A percentile compares a stretch with the other conserved stretches of the same genome.
phyloP scores from a whole-genome alignment of 1,140 invertebrate species.

The Drosophila neocordata region DNA sequence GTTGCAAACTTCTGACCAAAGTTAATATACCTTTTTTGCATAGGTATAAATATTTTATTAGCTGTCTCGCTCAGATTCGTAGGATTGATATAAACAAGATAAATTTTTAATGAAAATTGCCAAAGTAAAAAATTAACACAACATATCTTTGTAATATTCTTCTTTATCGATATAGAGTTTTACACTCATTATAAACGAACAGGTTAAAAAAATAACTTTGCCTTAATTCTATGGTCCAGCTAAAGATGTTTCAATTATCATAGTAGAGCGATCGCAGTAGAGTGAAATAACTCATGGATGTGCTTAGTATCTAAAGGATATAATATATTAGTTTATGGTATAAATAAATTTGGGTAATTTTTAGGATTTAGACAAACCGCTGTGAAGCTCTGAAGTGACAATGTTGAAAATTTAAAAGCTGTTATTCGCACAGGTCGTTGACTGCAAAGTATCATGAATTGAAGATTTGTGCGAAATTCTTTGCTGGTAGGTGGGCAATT shows the following conservation, averaged over 20 bases:
- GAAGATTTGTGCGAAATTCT: constrained; percentile 54
- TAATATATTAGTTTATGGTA: not conserved
- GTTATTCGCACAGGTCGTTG: constrained; percentile 75
- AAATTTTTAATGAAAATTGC: too few relatives aligned
- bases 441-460: constrained; percentile 74
- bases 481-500: constrained; percentile 20
- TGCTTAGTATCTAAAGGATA: constrained; percentile 66
- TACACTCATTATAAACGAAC: too few relatives aligned
- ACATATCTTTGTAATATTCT: too few relatives aligned
- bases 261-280: constrained; percentile 68
- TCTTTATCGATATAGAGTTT: too few relatives aligned
- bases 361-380: constrained; percentile 49
- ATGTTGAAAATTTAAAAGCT: constrained; percentile 75
- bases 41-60: too few relatives aligned
- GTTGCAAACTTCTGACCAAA: too few relatives aligned
- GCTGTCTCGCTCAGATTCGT: too few relatives aligned
- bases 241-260: constrained; percentile 36
- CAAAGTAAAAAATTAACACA: too few relatives aligned
- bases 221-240: too few relatives aligned
- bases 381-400: constrained; percentile 76
- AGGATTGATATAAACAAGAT: too few relatives aligned
- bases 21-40: too few relatives aligned
- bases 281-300: constrained; percentile 78
- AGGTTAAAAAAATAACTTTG: too few relatives aligned
- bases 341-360: not conserved